These are phyloP conservation scores for Danio aesculapii DNA, from an alignment of 2,797 vertebrate genomes.

Conservation along the genomic window DNA sequence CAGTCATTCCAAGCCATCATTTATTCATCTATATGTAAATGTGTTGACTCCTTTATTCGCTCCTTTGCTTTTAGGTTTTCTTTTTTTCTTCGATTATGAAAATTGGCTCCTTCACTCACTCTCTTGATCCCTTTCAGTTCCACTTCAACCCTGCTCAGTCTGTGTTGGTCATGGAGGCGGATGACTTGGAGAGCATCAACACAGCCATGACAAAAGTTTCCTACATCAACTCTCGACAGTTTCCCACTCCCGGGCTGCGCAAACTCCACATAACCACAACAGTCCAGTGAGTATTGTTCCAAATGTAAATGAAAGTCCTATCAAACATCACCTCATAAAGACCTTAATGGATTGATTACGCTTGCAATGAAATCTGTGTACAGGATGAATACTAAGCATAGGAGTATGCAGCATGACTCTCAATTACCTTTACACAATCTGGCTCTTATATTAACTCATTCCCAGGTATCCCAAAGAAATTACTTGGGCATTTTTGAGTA, in stretches of 20 bases:
- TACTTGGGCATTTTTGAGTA: not conserved
- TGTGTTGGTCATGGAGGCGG: slow-evolving; percentile 93
- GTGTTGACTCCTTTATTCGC: slow-evolving; percentile 8
- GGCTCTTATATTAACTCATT: not conserved
- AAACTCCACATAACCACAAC: slow-evolving; percentile 88
- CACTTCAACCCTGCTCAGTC: slow-evolving; percentile 99
- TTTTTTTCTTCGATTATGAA: slow-evolving; percentile 40
- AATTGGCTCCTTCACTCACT: slow-evolving; percentile 35
- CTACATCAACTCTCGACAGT: slow-evolving; percentile 98
- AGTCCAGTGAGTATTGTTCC: slow-evolving; percentile 88
- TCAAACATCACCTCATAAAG: not conserved
- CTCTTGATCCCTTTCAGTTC: slow-evolving; percentile 80
- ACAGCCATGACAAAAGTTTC: slow-evolving; percentile 91
- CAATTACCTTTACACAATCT: not conserved
- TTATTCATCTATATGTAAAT: slow-evolving; percentile 52
- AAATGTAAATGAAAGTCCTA: not conserved
- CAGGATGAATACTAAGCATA: not conserved
- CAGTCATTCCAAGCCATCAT: slow-evolving; percentile 34
- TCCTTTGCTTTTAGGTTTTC: not conserved
- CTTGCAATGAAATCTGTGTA: not conserved
- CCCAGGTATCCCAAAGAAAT: not conserved
- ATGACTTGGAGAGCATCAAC: slow-evolving; percentile 93
- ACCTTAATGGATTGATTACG: not conserved
- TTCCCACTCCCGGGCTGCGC: slow-evolving; percentile 90
- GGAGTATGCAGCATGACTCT: not conserved